Conservation (phyloP, 2,888 invertebrate genomes). For the Rhingia rostrata region DNA sequence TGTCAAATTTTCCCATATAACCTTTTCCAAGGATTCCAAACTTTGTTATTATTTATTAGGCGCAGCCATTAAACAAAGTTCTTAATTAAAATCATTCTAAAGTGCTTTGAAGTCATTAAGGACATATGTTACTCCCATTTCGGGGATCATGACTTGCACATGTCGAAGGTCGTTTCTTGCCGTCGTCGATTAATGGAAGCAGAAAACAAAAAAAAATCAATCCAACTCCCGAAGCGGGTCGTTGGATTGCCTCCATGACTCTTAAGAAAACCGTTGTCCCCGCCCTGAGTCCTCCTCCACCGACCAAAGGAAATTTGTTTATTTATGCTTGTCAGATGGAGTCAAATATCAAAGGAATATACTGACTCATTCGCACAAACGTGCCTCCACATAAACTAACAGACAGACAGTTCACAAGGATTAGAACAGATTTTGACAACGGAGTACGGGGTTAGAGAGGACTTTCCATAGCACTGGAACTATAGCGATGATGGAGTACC, state of each 20-base stretch:
- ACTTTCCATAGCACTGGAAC: slow-evolving; percentile 1
- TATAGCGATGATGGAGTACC: slow-evolving; percentile 50
- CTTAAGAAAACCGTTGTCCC: slow-evolving; percentile 6
- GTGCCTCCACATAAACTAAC: slow-evolving; percentile 67
- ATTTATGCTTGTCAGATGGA: slow-evolving; percentile 67
- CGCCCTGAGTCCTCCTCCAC: neutral
- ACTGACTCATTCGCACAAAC: slow-evolving; percentile 66
- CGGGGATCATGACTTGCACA: slow-evolving; percentile 53
- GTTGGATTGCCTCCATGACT: slow-evolving; percentile 25
- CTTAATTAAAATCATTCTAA: slow-evolving; percentile 65
- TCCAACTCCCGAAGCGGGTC: slow-evolving; percentile 39
- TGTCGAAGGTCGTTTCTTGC: slow-evolving; percentile 46
- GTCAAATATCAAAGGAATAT: slow-evolving; percentile 68
- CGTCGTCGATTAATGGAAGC: slow-evolving; percentile 53
- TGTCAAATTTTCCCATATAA: slow-evolving; percentile 30
- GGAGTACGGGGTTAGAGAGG: neutral
- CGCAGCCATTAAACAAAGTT: slow-evolving; percentile 48
- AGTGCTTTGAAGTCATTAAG: slow-evolving; percentile 49
- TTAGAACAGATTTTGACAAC: slow-evolving; percentile 45
- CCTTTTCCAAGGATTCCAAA: slow-evolving; percentile 24
- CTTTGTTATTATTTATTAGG: slow-evolving; percentile 34
- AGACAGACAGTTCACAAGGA: slow-evolving; percentile 51
- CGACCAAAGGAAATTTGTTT: slow-evolving; percentile 31
- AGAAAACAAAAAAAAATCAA: slow-evolving; percentile 22
- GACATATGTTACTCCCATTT: slow-evolving; percentile 58